phyloP scores from a whole-genome alignment of 2,888 invertebrate genomes.

The Amphipoea lucens region DNA sequence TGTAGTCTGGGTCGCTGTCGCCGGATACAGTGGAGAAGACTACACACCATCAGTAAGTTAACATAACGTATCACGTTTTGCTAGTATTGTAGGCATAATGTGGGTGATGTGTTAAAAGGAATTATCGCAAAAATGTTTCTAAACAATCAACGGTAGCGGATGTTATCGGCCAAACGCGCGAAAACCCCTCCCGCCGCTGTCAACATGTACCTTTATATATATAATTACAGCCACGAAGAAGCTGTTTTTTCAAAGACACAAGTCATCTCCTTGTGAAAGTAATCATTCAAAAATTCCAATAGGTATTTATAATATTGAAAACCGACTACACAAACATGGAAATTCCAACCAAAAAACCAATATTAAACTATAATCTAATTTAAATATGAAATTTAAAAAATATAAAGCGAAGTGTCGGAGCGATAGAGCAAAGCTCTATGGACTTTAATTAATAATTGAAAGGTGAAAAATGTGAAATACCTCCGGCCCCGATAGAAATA shows the following conservation, averaged over 20 bases:
- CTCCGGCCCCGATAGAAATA: conserved; percentile 33
- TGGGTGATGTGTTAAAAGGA: not conserved
- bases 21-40: too few relatives aligned
- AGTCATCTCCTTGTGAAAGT: not conserved
- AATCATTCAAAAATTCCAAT: not conserved
- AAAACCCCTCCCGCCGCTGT: too few relatives aligned
- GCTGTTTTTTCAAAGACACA: not conserved
- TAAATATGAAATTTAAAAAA: conserved; percentile 33
- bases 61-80: not conserved
- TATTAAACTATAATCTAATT: conserved; percentile 39
- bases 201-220: not conserved
- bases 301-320: not conserved
- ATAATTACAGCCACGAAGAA: not conserved
- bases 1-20: too few relatives aligned
- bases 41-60: not conserved
- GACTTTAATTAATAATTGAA: conserved; percentile 68
- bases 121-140: not conserved
- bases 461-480: conserved; percentile 65
- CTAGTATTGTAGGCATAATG: too few relatives aligned
- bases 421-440: conserved; percentile 9
- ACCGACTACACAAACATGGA: not conserved
- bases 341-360: conserved; percentile 20
- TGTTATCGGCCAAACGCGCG: not conserved
- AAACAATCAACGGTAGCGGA: not conserved
- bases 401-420: conserved; percentile 13